A percentile compares a stretch with the other conserved stretches of the same genome.
Conservation (phyloP, 2,797 vertebrate species). For the Ambastaia sidthimunki region DNA sequence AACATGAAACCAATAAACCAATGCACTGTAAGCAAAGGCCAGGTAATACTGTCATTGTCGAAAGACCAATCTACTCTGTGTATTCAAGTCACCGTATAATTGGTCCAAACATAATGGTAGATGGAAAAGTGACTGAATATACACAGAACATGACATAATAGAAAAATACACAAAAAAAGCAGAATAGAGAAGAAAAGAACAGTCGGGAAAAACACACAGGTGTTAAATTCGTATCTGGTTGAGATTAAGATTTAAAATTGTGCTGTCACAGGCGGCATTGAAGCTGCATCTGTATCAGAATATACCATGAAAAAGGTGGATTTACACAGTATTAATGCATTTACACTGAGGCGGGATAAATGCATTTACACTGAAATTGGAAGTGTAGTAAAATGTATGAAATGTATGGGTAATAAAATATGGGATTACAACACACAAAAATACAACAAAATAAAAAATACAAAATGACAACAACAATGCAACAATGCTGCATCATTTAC, state of each 20-base stretch:
- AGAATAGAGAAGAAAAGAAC: background rate
- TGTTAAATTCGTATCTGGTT: background rate
- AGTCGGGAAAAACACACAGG: background rate
- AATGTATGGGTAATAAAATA: too few relatives aligned
- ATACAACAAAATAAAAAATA: too few relatives aligned
- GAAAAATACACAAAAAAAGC: background rate
- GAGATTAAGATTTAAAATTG: background rate
- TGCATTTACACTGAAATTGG: too few relatives aligned
- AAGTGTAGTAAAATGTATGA: too few relatives aligned
- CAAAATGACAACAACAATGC: too few relatives aligned
- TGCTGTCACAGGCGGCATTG: too few relatives aligned
- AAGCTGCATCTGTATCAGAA: too few relatives aligned
- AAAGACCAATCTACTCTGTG: background rate
- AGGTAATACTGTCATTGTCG: background rate
- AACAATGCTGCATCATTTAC: too few relatives aligned
- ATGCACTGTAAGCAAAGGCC: constrained; percentile 5
- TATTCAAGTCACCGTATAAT: constrained; percentile 24
- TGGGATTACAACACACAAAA: too few relatives aligned
- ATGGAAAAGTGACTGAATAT: constrained; percentile 23
- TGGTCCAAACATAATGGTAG: constrained; percentile 8
- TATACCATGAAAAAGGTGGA: too few relatives aligned
- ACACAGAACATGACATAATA: constrained; percentile 1
- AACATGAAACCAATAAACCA: constrained; percentile 21
- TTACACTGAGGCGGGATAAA: too few relatives aligned
- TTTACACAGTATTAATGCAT: too few relatives aligned